These are phyloP conservation scores for Zaprionus vittiger DNA, from an alignment of 1,140 invertebrate genomes.

Conservation along the genomic window DNA sequence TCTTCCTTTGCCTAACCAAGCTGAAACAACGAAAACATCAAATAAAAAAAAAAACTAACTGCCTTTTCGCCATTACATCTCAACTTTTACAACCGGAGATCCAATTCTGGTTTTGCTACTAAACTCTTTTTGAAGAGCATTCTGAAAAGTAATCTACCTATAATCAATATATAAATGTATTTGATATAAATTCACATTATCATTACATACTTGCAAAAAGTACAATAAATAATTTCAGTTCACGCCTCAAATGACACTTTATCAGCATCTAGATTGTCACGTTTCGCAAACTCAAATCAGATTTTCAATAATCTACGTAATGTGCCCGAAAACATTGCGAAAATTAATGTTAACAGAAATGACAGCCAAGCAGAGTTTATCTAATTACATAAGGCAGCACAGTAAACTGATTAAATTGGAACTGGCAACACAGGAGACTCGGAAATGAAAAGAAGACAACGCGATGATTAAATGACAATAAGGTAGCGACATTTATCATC, in stretches of 20 bases:
- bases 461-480: conserved; percentile 31
- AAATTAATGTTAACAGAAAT: conserved; percentile 31
- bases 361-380: conserved; percentile 30
- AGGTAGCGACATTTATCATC: conserved; percentile 44
- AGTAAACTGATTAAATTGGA: conserved; percentile 43
- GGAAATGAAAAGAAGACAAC: background rate
- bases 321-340: conserved; percentile 9
- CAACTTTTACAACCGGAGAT: too few species aligned
- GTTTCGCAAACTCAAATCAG: conserved; percentile 16
- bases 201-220: background rate
- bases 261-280: background rate
- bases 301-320: conserved; percentile 7
- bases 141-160: too few species aligned
- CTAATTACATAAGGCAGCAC: conserved; percentile 46
- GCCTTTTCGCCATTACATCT: too few species aligned
- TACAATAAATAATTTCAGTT: background rate
- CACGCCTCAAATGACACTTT: background rate
- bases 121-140: too few species aligned
- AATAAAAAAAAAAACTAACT: too few species aligned
- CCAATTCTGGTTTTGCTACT: too few species aligned
- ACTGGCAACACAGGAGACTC: background rate
- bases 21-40: too few species aligned
- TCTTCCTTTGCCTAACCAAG: too few species aligned
- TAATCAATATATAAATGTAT: background rate
- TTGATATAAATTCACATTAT: background rate